A percentile compares a stretch with the other conserved stretches of the same genome.
phyloP scores from a whole-genome alignment of 2,797 vertebrate species.

The Antennarius maculatus region DNA sequence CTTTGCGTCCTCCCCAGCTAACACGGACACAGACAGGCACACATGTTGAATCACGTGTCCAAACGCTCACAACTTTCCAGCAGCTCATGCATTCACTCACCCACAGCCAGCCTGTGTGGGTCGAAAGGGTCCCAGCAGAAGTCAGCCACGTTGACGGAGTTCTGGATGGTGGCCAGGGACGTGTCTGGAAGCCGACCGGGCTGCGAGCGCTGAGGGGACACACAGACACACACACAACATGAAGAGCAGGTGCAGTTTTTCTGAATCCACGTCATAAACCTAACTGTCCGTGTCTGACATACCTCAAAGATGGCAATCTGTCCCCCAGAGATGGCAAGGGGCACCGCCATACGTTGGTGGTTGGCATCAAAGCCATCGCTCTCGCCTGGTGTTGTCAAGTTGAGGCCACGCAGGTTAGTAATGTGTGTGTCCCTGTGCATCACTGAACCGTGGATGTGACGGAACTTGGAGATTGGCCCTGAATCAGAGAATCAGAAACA shows the following conservation, averaged over 20 bases:
- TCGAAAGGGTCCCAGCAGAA: slow-evolving; percentile 94
- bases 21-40: slow-evolving; percentile 9
- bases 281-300: background rate
- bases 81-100: slow-evolving; percentile 68
- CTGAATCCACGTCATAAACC: background rate
- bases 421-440: slow-evolving; percentile 91
- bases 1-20: slow-evolving; percentile 93
- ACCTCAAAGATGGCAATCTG: slow-evolving; percentile 94
- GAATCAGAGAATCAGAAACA: slow-evolving; percentile 3
- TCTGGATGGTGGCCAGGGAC: slow-evolving; percentile 89
- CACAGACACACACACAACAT: background rate
- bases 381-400: slow-evolving; percentile 94
- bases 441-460: slow-evolving; percentile 88
- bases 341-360: slow-evolving; percentile 83
- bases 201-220: slow-evolving; percentile 83
- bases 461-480: slow-evolving; percentile 94
- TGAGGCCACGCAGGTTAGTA: slow-evolving; percentile 92
- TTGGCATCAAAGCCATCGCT: slow-evolving; percentile 92
- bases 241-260: background rate
- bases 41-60: background rate
- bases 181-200: slow-evolving; percentile 87
- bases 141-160: slow-evolving; percentile 85
- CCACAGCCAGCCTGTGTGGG: slow-evolving; percentile 84
- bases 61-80: background rate
- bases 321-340: slow-evolving; percentile 88